Evolutionary conservation across 2,888 invertebrate genomes (phyloP).

Genomic region (Noctua pronuba): DNA sequence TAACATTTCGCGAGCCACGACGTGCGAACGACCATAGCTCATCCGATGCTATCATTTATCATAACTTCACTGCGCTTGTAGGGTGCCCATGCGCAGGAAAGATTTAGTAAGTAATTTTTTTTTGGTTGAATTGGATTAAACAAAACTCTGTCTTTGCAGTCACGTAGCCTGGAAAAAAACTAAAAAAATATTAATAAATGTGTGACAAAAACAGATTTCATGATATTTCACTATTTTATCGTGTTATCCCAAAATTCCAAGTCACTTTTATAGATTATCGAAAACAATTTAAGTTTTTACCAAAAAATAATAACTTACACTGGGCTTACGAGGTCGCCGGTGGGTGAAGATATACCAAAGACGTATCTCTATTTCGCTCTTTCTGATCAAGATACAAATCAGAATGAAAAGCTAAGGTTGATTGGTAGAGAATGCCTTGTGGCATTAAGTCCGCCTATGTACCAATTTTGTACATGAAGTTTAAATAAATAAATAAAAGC

Average conservation of each 20-base stretch:
- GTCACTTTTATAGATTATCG: background rate
- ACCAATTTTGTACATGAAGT: too few relatives aligned
- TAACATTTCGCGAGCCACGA: slow-evolving; percentile 67
- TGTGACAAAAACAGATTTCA: background rate
- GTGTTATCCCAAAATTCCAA: background rate
- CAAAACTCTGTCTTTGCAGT: background rate
- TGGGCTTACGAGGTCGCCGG: background rate
- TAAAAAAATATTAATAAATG: background rate
- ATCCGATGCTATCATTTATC: slow-evolving; percentile 66
- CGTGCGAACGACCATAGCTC: slow-evolving; percentile 69
- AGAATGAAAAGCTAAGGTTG: too few relatives aligned
- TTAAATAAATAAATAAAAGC: too few relatives aligned
- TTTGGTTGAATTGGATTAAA: background rate
- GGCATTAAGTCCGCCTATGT: too few relatives aligned
- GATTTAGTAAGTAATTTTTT: background rate
- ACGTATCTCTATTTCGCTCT: background rate
- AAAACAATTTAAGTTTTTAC: background rate
- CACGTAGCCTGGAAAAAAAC: background rate
- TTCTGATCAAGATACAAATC: background rate
- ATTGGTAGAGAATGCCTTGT: too few relatives aligned
- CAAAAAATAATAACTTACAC: background rate
- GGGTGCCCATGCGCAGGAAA: slow-evolving; percentile 42
- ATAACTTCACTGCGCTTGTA: slow-evolving; percentile 54
- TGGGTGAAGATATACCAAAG: background rate
- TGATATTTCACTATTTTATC: background rate